Evolutionary conservation across 2,888 invertebrate species (phyloP), one percentile per base, ranked within the genome.

Genomic region (Gymnoscelis rufifasciata): DNA sequence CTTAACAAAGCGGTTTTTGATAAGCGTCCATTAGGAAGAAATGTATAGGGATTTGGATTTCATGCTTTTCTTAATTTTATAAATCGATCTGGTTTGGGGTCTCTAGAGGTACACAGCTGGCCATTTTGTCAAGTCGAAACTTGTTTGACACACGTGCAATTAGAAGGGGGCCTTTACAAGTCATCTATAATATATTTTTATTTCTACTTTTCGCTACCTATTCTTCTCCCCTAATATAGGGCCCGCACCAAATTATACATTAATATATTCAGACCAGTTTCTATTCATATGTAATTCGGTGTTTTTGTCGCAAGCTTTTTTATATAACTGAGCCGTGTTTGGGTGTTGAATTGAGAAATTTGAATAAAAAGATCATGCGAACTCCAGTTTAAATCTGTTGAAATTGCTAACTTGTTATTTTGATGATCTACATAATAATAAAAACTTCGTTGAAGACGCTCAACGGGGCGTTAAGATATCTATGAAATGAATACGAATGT

Each of bases 251-350:
- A 82, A 86, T 87, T 84, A 79, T 70, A 74, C 77, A 80, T 86
- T 87, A 81, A 86, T 81, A 70, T 74, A 86, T 84, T 73, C 84
- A 78, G 79, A 84, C 86, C 86, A 87, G 87, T 86, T 86, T 82
- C 76, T 69, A 83, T 87, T 87, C 83, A 86, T 78, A 79, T 78
- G 73, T 78, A 80, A 83, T 81, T 77, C 77, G 73, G 77, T 79
- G 78, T 83, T 78, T 78, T 83, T 82, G 75, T 80, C 71, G 78
- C 72, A 67, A 68, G 66, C 57, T 67, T 71, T 76, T 80, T 82
- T 64, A 74, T 76, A 69, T 70, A 83, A 79, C 70, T 83, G 81
- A 83, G 79, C 76, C 82, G 79, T 78, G 81, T 83, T 80, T 82
- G 81, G 66, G 75, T 65, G 67, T 66, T 69, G 71, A 70, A 83